These are phyloP conservation scores for Orientallactaga sibirica DNA, from an alignment of 2,797 vertebrate genomes.

Conservation along the genomic window DNA sequence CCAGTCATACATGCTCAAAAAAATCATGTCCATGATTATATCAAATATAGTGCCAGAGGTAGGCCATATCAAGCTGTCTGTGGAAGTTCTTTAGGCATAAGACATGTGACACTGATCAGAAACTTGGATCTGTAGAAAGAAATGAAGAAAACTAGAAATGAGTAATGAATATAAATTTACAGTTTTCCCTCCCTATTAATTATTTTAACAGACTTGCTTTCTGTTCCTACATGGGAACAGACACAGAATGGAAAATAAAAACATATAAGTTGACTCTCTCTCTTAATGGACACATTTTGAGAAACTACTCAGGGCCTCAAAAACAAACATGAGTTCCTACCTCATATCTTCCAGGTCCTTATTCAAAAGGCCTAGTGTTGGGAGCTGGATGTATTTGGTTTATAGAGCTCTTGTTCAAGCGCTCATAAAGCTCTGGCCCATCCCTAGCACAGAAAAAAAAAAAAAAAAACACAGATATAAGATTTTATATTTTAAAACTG, in stretches of 20 bases:
- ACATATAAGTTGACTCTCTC: not conserved
- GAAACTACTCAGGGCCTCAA: not conserved
- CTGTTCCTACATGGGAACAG: not conserved
- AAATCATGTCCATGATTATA: not conserved
- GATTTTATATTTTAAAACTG: not conserved
- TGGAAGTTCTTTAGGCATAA: not conserved
- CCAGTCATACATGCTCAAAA: not conserved
- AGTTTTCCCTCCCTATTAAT: constrained; percentile 28
- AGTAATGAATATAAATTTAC: not conserved
- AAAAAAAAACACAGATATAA: no score
- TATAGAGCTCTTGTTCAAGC: no score
- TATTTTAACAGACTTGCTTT: not conserved
- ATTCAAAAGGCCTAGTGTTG: not conserved
- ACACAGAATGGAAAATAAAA: not conserved
- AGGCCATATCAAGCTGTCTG: not conserved
- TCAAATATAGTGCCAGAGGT: not conserved
- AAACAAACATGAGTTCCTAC: no score
- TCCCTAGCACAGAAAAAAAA: no score
- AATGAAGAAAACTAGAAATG: not conserved
- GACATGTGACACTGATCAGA: not conserved
- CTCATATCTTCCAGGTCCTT: not conserved
- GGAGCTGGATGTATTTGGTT: no score
- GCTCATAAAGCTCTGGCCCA: no score
- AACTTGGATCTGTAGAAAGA: constrained; percentile 31
- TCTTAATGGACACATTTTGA: not conserved